Evolutionary conservation across 2,113 vertebrate genomes (phyloP).

Genomic region (Mastomys coucha): DNA sequence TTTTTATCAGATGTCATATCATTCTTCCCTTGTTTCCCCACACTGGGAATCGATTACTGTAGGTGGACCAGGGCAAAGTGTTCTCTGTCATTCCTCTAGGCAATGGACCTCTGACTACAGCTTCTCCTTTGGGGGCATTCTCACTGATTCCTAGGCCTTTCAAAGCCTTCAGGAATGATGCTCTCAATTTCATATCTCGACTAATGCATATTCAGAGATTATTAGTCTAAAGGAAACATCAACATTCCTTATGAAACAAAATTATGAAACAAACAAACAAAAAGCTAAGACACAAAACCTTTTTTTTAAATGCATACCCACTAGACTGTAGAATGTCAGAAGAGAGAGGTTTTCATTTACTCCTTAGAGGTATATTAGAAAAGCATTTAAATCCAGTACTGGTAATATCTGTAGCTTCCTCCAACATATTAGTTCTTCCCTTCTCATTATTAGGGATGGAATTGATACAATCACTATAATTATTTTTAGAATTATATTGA

Average conservation of each 20-base stretch:
- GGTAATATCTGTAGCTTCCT: background rate
- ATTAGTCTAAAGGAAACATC: background rate
- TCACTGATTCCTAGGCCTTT: background rate
- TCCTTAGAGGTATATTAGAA: background rate
- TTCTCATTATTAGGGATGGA: background rate
- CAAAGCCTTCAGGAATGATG: background rate
- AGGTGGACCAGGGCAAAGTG: too few species aligned
- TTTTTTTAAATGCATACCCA: background rate
- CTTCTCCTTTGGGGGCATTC: background rate
- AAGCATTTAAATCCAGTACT: background rate
- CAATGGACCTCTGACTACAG: background rate
- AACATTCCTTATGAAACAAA: background rate
- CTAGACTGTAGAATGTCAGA: background rate
- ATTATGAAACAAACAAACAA: background rate
- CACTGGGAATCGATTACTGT: fast-evolving
- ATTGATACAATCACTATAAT: background rate
- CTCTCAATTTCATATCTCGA: background rate
- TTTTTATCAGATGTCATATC: background rate
- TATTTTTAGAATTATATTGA: background rate
- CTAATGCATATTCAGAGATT: fast-evolving
- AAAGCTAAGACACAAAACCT: background rate
- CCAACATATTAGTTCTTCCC: fast-evolving
- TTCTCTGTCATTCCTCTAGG: background rate
- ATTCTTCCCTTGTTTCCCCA: background rate
- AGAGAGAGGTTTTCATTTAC: background rate